Conservation (phyloP, 2,888 invertebrate genomes). For the Spilosoma lubricipeda region DNA sequence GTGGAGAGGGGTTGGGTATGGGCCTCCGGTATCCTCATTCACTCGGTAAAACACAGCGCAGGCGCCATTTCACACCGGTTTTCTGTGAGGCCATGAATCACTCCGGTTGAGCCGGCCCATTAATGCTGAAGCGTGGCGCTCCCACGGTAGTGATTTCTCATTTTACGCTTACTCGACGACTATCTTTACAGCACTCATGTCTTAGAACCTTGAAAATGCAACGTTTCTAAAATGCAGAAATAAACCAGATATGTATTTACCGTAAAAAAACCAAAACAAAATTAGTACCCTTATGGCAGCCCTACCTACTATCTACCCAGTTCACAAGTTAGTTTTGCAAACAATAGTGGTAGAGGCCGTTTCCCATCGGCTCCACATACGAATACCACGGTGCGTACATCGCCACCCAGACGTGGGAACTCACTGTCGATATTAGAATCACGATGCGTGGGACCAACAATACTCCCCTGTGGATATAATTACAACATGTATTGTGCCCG, state of each 20-base stretch:
- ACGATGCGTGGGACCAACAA: slow-evolving; percentile 39
- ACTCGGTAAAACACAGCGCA: no score
- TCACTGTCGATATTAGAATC: slow-evolving; percentile 23
- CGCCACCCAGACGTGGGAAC: slow-evolving; percentile 39
- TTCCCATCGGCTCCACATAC: slow-evolving; percentile 37
- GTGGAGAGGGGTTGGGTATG: no score
- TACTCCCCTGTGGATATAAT: background rate
- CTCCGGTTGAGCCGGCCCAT: no score
- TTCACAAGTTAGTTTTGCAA: slow-evolving; percentile 34
- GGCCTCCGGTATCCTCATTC: no score
- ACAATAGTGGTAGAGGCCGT: slow-evolving; percentile 33
- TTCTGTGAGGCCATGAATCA: no score
- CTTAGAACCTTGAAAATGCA: background rate
- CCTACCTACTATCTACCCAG: slow-evolving; percentile 21
- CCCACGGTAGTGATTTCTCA: no score
- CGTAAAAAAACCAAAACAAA: background rate
- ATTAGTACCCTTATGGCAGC: background rate
- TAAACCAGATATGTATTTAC: background rate
- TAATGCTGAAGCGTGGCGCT: no score
- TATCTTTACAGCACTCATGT: background rate
- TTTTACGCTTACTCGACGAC: background rate
- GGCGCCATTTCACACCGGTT: no score
- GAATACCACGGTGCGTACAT: background rate
- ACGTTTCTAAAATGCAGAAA: background rate
- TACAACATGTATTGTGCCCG: background rate